Conservation (phyloP, 2,797 vertebrate species). For the Microctenopoma steveboyesi region DNA sequence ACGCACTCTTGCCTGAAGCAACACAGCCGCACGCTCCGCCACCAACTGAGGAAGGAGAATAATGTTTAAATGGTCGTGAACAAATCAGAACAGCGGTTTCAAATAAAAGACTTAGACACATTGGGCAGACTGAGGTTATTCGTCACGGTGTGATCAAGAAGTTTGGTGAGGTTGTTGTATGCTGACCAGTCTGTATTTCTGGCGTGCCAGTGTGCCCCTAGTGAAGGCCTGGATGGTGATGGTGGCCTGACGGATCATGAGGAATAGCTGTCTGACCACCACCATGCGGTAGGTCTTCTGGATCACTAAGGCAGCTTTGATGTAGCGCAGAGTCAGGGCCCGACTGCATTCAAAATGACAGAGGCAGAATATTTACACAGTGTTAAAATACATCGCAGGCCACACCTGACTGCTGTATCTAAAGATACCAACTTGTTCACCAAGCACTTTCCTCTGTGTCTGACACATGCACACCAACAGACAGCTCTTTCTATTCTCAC, state of each 20-base stretch:
- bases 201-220: conserved; percentile 73
- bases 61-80: not conserved
- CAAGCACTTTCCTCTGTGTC: not conserved
- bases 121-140: too few species aligned
- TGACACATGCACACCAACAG: not conserved
- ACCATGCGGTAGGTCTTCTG: conserved; percentile 84
- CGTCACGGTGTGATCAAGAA: not conserved
- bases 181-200: conserved; percentile 70
- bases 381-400: not conserved
- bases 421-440: not conserved
- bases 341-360: conserved; percentile 55
- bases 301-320: conserved; percentile 79
- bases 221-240: conserved; percentile 84
- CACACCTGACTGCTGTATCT: not conserved
- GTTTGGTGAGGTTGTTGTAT: not conserved
- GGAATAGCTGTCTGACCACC: conserved; percentile 69
- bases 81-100: not conserved
- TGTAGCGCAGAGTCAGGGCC: conserved; percentile 69
- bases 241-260: conserved; percentile 65
- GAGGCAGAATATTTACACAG: not conserved
- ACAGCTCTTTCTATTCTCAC: conserved; percentile 56
- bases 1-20: conserved; percentile 78
- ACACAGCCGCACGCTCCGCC: conserved; percentile 69
- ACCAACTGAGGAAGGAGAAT: conserved; percentile 59
- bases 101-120: not conserved